Evolutionary conservation across 2,797 vertebrate genomes (phyloP).

Genomic region (Harpagifer antarcticus): DNA sequence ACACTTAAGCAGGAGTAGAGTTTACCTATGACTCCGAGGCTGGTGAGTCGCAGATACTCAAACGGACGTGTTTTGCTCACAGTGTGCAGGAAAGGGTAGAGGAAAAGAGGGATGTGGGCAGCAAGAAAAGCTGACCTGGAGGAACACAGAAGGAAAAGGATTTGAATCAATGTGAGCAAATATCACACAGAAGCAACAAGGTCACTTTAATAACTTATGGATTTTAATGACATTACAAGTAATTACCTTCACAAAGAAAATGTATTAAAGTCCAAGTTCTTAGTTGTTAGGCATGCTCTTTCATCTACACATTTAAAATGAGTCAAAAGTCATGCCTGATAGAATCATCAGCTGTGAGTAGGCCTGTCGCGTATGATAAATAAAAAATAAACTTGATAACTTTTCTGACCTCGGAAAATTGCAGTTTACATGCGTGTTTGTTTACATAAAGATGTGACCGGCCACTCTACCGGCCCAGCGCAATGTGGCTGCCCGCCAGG

Average conservation of each 20-base stretch:
- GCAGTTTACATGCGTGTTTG: too few relatives aligned
- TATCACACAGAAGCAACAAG: neutral
- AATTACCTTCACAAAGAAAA: neutral
- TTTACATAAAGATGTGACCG: too few relatives aligned
- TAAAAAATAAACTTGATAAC: too few relatives aligned
- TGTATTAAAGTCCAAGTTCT: neutral
- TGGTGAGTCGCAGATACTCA: conserved; percentile 97
- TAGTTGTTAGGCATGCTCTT: neutral
- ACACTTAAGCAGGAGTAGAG: neutral
- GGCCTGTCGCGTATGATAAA: too few relatives aligned
- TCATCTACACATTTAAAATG: neutral
- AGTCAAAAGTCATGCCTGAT: neutral
- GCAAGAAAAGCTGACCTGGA: conserved; percentile 89
- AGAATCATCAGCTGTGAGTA: neutral
- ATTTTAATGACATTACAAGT: neutral
- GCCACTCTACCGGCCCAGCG: too few relatives aligned
- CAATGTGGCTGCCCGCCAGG: too few relatives aligned
- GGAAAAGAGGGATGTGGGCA: conserved; percentile 87
- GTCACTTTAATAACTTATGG: neutral
- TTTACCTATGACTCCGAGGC: conserved; percentile 96
- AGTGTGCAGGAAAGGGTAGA: conserved; percentile 97
- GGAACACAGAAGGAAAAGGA: conserved; percentile 7
- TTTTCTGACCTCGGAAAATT: too few relatives aligned
- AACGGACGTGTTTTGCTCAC: conserved; percentile 98
- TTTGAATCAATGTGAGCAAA: conserved; percentile 10